A percentile compares a stretch with the other conserved stretches of the same genome.
These are phyloP conservation scores for Tubulanus polymorphus DNA, from an alignment of 2,888 invertebrate genomes.

Conservation along the genomic window DNA sequence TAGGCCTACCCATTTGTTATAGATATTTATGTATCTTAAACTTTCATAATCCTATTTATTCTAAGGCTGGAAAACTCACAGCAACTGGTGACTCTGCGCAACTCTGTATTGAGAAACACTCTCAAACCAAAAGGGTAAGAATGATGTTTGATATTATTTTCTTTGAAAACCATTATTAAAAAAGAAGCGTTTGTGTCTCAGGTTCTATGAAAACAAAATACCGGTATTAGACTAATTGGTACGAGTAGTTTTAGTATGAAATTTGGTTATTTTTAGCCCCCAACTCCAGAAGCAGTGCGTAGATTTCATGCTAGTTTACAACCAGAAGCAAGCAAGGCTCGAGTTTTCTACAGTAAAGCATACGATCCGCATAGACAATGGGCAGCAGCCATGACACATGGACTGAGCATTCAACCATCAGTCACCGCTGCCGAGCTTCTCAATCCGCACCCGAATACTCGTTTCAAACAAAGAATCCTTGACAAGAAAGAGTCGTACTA, in stretches of 20 bases:
- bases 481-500: conserved; percentile 43
- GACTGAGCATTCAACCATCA: conserved; percentile 36
- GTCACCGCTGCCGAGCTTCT: conserved; percentile 37
- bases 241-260: too few species aligned
- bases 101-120: conserved; percentile 26
- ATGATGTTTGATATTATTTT: background rate
- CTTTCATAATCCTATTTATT: too few species aligned
- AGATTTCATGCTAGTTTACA: conserved; percentile 42
- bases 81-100: conserved; percentile 41
- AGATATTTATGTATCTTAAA: conserved; percentile 10
- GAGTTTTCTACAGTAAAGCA: conserved; percentile 49
- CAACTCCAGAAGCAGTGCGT: conserved; percentile 40
- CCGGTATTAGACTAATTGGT: too few species aligned
- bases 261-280: conserved; percentile 30
- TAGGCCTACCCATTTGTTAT: background rate
- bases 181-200: too few species aligned
- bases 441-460: conserved; percentile 43
- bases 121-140: background rate
- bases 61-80: conserved; percentile 50
- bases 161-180: background rate
- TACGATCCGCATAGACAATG: conserved; percentile 45
- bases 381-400: conserved; percentile 50
- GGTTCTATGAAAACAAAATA: too few species aligned
- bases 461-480: conserved; percentile 37
- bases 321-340: conserved; percentile 45